A percentile compares a stretch with the other conserved stretches of the same genome.
Evolutionary conservation across 2,113 vertebrate species (phyloP).

Genomic region (Cynoglossus semilaevis): DNA sequence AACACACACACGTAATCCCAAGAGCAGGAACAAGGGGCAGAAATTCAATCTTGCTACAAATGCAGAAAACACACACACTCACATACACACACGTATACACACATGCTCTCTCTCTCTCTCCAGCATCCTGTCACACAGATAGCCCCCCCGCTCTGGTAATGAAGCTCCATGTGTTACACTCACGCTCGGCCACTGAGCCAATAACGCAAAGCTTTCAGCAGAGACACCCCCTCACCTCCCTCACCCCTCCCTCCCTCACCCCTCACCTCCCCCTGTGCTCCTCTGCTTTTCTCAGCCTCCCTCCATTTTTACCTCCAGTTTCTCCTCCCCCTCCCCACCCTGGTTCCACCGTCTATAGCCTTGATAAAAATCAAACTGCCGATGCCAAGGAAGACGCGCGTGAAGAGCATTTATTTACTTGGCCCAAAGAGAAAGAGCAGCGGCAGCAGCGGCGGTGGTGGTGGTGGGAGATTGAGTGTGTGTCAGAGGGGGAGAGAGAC

Average conservation of each 20-base stretch:
- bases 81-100: constrained; percentile 13
- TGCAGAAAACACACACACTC: constrained; percentile 44
- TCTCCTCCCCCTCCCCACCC: constrained; percentile 10
- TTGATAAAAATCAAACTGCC: constrained; percentile 53
- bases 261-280: background rate
- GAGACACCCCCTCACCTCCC: constrained; percentile 19
- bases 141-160: constrained; percentile 54
- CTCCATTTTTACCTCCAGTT: constrained; percentile 15
- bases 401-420: constrained; percentile 45
- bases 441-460: constrained; percentile 4
- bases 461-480: constrained; percentile 20
- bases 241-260: background rate
- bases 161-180: constrained; percentile 64
- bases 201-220: constrained; percentile 54
- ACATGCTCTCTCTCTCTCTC: constrained; percentile 20
- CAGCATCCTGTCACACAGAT: constrained; percentile 58
- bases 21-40: constrained; percentile 25
- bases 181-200: constrained; percentile 60
- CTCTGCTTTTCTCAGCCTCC: background rate
- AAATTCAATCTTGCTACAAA: constrained; percentile 64
- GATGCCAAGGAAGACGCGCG: constrained; percentile 13
- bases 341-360: constrained; percentile 24
- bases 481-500: constrained; percentile 38
- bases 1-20: constrained; percentile 20
- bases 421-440: constrained; percentile 4